Evolutionary conservation across 1,140 invertebrate genomes (phyloP), one percentile per base, ranked within the genome.

Genomic region (Panulirus ornatus): DNA sequence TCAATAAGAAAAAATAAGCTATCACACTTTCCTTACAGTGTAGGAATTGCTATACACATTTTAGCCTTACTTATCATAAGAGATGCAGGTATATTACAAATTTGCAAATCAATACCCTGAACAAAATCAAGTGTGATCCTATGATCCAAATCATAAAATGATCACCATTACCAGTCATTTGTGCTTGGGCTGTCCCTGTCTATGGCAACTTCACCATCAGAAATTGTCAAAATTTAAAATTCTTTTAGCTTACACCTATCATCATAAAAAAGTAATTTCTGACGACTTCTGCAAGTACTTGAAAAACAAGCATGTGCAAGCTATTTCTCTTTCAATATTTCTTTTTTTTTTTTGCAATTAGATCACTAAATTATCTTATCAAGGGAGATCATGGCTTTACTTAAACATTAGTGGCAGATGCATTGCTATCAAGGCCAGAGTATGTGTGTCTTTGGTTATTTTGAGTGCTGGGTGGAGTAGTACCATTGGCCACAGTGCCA

Each of bases 321-420:
- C 58, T 5, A 27, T 66, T 58, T 1, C 5, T 6, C n/a, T 66
- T 66, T 27, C 58, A 27, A 66, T 66, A 66, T 66, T 27, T 66
- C n/a, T 27, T 5, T 27, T 66, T 19, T 66, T 19, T 19, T 66
- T 66, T 6, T 66, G 6, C 22, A 66, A 66, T 22, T 66, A 66
- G 30, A 66, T 66, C 3, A 30, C n/a, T 30, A 27, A 58, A 58
- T 58, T 58, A 30, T 27, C n/a, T 36, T 58, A 81, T 58, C 30
- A 54, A 58, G 38, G 38, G 30, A 5, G 38, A 54, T 58, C 36
- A 58, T 36, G 34, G 16, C 16, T 16, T 44, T 66, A 42, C 75
- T 73, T 87, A 87, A 79, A 87, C 84, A 79, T 87, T 78, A 78
- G 73, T 78, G 11, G 84, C 75, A 44, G 84, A 75, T 42, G 75